Conservation (phyloP, 2,888 invertebrate species). For the Agapetus fuscipes region DNA sequence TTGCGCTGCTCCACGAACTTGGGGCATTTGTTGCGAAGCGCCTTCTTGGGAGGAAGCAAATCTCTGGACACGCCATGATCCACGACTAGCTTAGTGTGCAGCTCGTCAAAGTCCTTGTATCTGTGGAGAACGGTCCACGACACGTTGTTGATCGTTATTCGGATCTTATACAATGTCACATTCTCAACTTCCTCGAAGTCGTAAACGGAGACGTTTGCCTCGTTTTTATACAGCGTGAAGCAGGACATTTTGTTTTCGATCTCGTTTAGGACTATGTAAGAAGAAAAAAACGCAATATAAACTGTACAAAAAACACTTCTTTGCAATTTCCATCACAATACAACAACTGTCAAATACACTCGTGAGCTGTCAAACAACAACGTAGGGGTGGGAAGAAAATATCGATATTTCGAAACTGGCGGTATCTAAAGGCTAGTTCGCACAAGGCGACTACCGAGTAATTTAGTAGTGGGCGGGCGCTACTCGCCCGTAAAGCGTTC, state of each 20-base stretch:
- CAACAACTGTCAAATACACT: too few species aligned
- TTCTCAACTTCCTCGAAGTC: conserved; percentile 53
- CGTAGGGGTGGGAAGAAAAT: too few species aligned
- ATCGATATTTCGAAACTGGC: too few species aligned
- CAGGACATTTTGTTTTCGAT: conserved; percentile 69
- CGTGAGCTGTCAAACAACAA: too few species aligned
- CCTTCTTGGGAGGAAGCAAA: conserved; percentile 85
- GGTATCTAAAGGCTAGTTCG: too few species aligned
- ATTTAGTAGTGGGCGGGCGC: too few species aligned
- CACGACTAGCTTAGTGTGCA: conserved; percentile 73
- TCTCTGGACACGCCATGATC: conserved; percentile 78
- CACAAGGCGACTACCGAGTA: too few species aligned
- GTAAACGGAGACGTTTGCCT: conserved; percentile 57
- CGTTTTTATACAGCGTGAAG: conserved; percentile 57
- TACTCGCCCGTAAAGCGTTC: too few species aligned
- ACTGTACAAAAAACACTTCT: too few species aligned
- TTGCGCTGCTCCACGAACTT: conserved; percentile 79
- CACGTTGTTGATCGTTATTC: conserved; percentile 57
- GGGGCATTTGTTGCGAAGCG: conserved; percentile 82
- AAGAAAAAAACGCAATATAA: too few species aligned
- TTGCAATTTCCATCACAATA: too few species aligned
- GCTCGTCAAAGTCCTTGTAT: conserved; percentile 82
- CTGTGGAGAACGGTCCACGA: conserved; percentile 79
- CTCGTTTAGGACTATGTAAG: too few species aligned
- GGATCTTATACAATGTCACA: conserved; percentile 64